phyloP scores from a whole-genome alignment of 2,113 vertebrate species.

The Campylorhamphus procurvoides region DNA sequence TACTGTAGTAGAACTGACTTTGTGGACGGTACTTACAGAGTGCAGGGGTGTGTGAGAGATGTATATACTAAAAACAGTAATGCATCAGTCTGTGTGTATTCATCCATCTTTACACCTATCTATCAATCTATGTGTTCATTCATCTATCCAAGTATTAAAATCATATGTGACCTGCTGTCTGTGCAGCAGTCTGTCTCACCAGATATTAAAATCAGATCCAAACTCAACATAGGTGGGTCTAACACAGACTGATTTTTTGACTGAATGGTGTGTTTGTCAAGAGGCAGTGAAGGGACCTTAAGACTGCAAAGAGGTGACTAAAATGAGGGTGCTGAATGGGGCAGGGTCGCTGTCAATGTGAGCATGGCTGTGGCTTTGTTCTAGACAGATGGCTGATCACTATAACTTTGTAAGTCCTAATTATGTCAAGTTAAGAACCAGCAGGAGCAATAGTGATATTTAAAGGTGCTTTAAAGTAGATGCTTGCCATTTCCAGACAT shows the following conservation, averaged over 20 bases:
- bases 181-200: slow-evolving; percentile 7
- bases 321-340: neutral
- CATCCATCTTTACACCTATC: slow-evolving; percentile 29
- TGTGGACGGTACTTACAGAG: slow-evolving; percentile 1
- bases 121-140: slow-evolving; percentile 16
- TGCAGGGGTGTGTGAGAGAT: slow-evolving; percentile 15
- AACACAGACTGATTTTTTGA: neutral
- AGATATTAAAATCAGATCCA: slow-evolving; percentile 30
- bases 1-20: neutral
- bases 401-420: slow-evolving; percentile 8
- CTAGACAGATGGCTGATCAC: neutral
- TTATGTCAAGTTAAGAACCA: slow-evolving; percentile 30
- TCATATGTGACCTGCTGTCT: slow-evolving; percentile 47
- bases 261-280: neutral
- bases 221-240: slow-evolving; percentile 1
- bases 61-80: neutral
- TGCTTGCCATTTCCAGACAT: slow-evolving; percentile 43
- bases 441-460: slow-evolving; percentile 20
- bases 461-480: slow-evolving; percentile 59
- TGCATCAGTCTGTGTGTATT: neutral
- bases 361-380: slow-evolving; percentile 12
- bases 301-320: neutral
- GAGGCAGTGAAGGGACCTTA: neutral
- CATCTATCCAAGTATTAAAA: slow-evolving; percentile 48
- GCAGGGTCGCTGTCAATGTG: neutral